phyloP scores from a whole-genome alignment of 64 coral and sea anemone species.

The Actinia equina region DNA sequence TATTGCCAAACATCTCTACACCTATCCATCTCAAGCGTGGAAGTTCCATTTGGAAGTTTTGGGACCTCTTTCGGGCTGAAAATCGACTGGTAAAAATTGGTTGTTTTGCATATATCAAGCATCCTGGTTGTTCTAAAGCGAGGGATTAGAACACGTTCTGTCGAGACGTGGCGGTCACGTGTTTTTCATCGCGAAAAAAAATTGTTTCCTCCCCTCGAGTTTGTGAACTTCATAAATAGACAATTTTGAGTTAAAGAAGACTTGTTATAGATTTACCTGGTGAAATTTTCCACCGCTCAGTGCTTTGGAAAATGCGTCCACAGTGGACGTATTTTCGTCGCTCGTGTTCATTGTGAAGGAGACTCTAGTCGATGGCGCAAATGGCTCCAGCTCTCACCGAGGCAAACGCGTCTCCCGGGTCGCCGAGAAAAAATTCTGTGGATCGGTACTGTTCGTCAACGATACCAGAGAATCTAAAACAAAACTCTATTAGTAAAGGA shows the following conservation, averaged over 20 bases:
- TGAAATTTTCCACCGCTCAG: slow-evolving; percentile 26
- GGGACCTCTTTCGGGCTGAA: slow-evolving; percentile 18
- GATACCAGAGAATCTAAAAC: slow-evolving; percentile 78
- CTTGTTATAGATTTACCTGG: neutral
- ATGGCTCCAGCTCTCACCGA: slow-evolving; percentile 99
- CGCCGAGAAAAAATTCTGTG: slow-evolving; percentile 92
- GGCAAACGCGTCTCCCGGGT: slow-evolving; percentile 97
- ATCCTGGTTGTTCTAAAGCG: slow-evolving; percentile 86
- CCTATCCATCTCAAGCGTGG: slow-evolving; percentile 50
- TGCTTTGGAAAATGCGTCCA: slow-evolving; percentile 91
- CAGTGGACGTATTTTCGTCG: slow-evolving; percentile 85
- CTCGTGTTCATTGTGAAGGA: slow-evolving; percentile 89
- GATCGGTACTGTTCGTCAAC: slow-evolving; percentile 93
- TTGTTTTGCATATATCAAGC: slow-evolving; percentile 98
- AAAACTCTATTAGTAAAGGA: slow-evolving; percentile 48
- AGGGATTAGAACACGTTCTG: slow-evolving; percentile 96
- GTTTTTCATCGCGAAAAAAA: slow-evolving; percentile 81
- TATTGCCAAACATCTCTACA: slow-evolving; percentile 51
- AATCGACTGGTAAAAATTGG: slow-evolving; percentile 63
- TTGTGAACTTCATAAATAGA: slow-evolving; percentile 61
- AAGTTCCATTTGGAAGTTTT: slow-evolving; percentile 2
- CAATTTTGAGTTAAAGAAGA: slow-evolving; percentile 39
- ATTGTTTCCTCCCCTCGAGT: slow-evolving; percentile 74
- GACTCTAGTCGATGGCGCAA: slow-evolving; percentile 98
- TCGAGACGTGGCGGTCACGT: slow-evolving; percentile 99